Evolutionary conservation across 2,888 invertebrate species (phyloP).

Genomic region (Caenorhabditis zanzibari): DNA sequence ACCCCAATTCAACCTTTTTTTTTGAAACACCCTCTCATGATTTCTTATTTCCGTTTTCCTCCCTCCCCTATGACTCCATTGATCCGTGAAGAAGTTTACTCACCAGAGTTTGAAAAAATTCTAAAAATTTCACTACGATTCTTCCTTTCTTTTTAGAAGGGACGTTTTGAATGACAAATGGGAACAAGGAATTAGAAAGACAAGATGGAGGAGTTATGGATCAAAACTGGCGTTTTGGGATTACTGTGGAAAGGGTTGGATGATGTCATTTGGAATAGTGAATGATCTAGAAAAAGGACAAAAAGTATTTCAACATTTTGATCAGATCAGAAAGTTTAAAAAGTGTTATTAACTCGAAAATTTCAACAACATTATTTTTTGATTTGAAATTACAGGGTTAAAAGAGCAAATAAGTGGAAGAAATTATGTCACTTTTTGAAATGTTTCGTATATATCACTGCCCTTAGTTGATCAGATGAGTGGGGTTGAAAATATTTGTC

Average conservation of each 20-base stretch:
- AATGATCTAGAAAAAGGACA: neutral
- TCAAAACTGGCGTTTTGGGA: constrained; percentile 11
- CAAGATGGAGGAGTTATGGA: constrained; percentile 25
- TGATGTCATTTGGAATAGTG: constrained; percentile 7
- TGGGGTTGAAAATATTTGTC: neutral
- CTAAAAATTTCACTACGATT: constrained; percentile 26
- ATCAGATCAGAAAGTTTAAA: constrained; percentile 6
- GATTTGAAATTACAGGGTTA: constrained; percentile 1
- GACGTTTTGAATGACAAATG: constrained; percentile 36
- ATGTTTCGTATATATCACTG: neutral
- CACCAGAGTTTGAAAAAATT: constrained; percentile 15
- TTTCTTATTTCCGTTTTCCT: constrained; percentile 16
- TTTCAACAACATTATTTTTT: constrained; percentile 25
- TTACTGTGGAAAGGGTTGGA: constrained; percentile 18
- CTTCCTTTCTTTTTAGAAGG: neutral
- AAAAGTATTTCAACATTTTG: neutral
- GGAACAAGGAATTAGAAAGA: constrained; percentile 29
- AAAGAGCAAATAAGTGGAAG: neutral
- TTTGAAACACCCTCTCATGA: constrained; percentile 1
- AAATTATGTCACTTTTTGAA: constrained; percentile 18
- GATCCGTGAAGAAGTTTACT: constrained; percentile 29
- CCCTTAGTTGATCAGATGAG: neutral
- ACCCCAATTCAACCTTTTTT: neutral
- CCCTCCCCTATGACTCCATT: neutral
- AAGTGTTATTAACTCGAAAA: neutral